Evolutionary conservation across 2,113 vertebrate species (phyloP).

Genomic region (Takifugu bimaculatus): DNA sequence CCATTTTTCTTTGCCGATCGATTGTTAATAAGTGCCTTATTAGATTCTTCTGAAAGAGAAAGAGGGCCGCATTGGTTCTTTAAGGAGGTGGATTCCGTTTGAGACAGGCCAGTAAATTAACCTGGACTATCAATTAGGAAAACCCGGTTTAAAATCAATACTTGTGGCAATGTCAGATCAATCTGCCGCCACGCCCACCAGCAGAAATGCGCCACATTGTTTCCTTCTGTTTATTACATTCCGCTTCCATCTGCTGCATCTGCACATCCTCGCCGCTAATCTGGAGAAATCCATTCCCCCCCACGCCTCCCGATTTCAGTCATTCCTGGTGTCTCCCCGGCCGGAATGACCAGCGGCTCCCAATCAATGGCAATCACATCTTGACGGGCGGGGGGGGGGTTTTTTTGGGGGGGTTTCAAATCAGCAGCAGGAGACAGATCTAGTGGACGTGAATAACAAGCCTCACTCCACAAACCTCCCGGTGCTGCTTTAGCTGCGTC

Average conservation of each 20-base stretch:
- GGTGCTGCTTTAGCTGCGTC: constrained; percentile 37
- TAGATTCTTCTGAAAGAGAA: constrained; percentile 16
- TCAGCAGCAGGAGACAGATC: constrained; percentile 29
- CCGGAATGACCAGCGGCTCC: constrained; percentile 49
- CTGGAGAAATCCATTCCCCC: constrained; percentile 17
- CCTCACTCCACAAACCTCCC: constrained; percentile 26
- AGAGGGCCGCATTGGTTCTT: constrained; percentile 10
- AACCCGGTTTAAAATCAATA: neutral
- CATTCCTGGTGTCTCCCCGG: constrained; percentile 26
- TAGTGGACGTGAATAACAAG: constrained; percentile 47
- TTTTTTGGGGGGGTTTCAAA: constrained; percentile 27
- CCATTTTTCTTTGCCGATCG: constrained; percentile 22
- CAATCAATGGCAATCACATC: constrained; percentile 67
- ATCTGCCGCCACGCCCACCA: constrained; percentile 26
- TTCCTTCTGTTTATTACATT: neutral
- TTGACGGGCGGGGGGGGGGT: constrained; percentile 34
- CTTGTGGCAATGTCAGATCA: constrained; percentile 3
- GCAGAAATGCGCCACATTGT: neutral
- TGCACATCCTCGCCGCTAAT: constrained; percentile 20
- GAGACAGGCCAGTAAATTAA: constrained; percentile 37
- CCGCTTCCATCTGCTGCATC: constrained; percentile 8
- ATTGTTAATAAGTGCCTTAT: constrained; percentile 35
- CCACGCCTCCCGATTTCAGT: constrained; percentile 22
- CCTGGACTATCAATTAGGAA: constrained; percentile 32
- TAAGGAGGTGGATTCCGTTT: constrained; percentile 17